phyloP scores from a whole-genome alignment of 2,797 vertebrate species.

The Rhinophrynus dorsalis region DNA sequence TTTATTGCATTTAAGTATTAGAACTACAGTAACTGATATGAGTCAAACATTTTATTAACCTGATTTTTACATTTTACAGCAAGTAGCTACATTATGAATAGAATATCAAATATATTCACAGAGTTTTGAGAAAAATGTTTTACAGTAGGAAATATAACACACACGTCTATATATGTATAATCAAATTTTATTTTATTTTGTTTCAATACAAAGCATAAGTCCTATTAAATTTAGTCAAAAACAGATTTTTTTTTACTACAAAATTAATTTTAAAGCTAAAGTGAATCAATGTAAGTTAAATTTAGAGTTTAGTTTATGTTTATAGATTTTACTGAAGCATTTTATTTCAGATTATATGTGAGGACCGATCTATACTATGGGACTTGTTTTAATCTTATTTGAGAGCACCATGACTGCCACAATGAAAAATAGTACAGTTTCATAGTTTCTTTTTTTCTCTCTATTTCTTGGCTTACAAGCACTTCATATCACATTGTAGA shows the following conservation, averaged over 20 bases:
- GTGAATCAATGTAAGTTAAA: constrained; percentile 63
- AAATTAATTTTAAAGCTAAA: constrained; percentile 56
- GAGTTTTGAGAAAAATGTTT: not conserved
- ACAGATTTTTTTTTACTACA: constrained; percentile 34
- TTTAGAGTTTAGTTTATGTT: constrained; percentile 63
- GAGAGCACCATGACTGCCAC: constrained; percentile 51
- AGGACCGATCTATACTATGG: constrained; percentile 60
- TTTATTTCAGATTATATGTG: constrained; percentile 59
- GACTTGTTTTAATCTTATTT: constrained; percentile 67
- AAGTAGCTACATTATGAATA: not conserved
- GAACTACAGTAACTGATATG: not conserved
- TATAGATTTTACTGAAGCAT: constrained; percentile 61
- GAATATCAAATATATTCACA: not conserved
- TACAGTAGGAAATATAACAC: not conserved
- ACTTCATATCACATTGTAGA: too few relatives aligned
- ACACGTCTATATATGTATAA: not conserved
- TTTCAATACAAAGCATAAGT: constrained; percentile 33
- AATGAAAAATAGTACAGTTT: constrained; percentile 57
- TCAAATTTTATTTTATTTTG: constrained; percentile 46
- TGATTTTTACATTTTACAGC: not conserved
- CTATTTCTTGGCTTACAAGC: constrained; percentile 43
- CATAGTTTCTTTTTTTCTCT: constrained; percentile 45
- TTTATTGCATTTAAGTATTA: not conserved
- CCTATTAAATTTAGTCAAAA: constrained; percentile 42
- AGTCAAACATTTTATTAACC: not conserved